Conservation (phyloP, 1,140 invertebrate genomes). For the Tenebrio molitor region DNA sequence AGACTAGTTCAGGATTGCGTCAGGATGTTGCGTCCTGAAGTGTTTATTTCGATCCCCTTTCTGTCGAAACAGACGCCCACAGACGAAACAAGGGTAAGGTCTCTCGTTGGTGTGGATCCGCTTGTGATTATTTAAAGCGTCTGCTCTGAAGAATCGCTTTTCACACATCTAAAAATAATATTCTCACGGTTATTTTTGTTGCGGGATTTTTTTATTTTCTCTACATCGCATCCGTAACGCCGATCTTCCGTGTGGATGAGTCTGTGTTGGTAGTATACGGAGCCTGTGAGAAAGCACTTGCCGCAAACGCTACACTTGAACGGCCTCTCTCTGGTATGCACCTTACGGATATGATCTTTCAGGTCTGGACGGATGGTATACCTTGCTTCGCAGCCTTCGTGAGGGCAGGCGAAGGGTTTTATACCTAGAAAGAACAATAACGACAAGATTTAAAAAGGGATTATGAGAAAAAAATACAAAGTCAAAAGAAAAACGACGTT, state of each 20-base stretch:
- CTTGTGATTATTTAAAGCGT: conserved; percentile 71
- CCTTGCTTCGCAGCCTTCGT: conserved; percentile 73
- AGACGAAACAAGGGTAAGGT: conserved; percentile 77
- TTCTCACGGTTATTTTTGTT: not conserved
- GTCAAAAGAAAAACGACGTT: too few relatives aligned
- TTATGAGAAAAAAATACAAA: too few relatives aligned
- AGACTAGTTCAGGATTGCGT: conserved; percentile 44
- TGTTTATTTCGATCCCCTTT: conserved; percentile 75
- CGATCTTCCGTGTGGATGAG: conserved; percentile 86
- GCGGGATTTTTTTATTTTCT: not conserved
- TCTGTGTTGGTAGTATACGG: conserved; percentile 80
- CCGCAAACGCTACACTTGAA: conserved; percentile 80
- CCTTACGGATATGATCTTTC: conserved; percentile 77
- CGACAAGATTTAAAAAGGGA: not conserved
- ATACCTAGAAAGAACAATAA: conserved; percentile 68
- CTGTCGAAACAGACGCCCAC: conserved; percentile 75
- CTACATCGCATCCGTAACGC: conserved; percentile 80
- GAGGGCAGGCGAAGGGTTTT: conserved; percentile 72
- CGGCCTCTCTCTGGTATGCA: conserved; percentile 78
- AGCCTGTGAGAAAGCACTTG: conserved; percentile 81
- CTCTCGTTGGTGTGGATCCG: conserved; percentile 80
- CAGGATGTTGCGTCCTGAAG: conserved; percentile 70
- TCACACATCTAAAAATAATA: conserved; percentile 65
- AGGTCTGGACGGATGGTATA: conserved; percentile 77
- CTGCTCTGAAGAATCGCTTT: conserved; percentile 73